Percentiles rank a stretch among this genome's conserved stretches.
phyloP scores from a whole-genome alignment of 2,888 invertebrate genomes.

The Chrysodeixis includens region DNA sequence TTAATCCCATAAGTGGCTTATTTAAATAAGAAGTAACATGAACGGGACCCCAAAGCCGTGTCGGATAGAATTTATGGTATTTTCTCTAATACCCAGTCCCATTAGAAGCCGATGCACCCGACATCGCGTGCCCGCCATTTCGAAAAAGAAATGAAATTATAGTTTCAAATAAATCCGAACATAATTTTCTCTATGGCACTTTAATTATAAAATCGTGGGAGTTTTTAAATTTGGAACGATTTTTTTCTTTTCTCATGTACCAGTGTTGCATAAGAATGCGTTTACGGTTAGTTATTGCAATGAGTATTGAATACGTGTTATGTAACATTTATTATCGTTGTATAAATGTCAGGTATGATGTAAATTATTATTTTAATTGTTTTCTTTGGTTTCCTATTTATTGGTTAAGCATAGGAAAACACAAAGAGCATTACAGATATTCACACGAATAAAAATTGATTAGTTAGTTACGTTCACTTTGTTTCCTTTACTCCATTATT shows the following conservation, averaged over 20 bases:
- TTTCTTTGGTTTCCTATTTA: neutral
- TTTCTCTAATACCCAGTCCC: constrained; percentile 46
- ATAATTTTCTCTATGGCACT: constrained; percentile 30
- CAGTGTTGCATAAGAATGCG: constrained; percentile 17
- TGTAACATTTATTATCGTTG: constrained; percentile 7
- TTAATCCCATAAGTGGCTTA: constrained; percentile 35
- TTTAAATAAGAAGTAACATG: constrained; percentile 33
- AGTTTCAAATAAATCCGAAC: constrained; percentile 33
- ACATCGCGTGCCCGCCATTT: constrained; percentile 31
- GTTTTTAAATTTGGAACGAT: constrained; percentile 8
- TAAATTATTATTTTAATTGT: neutral
- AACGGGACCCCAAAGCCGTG: constrained; percentile 26
- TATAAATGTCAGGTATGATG: neutral
- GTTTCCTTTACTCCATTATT: neutral
- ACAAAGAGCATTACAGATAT: neutral
- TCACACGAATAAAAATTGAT: too few relatives aligned
- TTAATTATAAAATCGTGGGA: constrained; percentile 28
- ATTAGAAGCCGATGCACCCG: constrained; percentile 28
- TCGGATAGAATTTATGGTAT: constrained; percentile 47
- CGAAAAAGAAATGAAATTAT: constrained; percentile 36
- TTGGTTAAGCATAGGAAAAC: too few relatives aligned
- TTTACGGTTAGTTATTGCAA: neutral
- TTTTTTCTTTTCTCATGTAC: constrained; percentile 10
- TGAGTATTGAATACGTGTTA: neutral
- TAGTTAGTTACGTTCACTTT: too few relatives aligned